These are phyloP conservation scores for Atta texana DNA, from an alignment of 1,140 invertebrate species.

Conservation along the genomic window DNA sequence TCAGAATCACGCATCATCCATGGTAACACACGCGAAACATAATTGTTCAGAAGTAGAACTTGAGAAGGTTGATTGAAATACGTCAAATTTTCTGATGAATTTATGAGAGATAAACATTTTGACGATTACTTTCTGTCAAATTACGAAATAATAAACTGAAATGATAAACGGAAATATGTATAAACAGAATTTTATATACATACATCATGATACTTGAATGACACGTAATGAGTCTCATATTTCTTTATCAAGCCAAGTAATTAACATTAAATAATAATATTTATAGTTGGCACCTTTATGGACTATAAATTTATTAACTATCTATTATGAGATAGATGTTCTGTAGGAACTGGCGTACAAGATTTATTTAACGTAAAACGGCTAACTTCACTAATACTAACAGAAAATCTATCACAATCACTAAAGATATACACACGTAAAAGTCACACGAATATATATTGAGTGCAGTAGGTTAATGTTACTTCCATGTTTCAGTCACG, in stretches of 20 bases:
- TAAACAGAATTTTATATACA: no score
- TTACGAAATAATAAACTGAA: not conserved
- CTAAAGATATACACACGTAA: constrained; percentile 1
- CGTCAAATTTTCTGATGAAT: not conserved
- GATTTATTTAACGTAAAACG: constrained; percentile 27
- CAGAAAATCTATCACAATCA: constrained; percentile 39
- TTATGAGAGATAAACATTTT: not conserved
- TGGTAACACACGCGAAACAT: constrained; percentile 44
- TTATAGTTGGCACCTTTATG: not conserved
- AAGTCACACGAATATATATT: constrained; percentile 44
- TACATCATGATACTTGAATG: not conserved
- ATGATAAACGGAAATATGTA: not conserved
- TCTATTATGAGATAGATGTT: not conserved
- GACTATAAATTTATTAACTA: constrained; percentile 17
- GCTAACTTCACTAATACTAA: not conserved
- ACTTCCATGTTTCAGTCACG: constrained; percentile 44
- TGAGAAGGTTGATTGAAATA: not conserved
- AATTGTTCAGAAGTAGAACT: not conserved
- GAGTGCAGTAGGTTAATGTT: constrained; percentile 55
- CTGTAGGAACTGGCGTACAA: not conserved
- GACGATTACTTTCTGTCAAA: not conserved
- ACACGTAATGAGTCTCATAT: not conserved
- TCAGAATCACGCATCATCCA: constrained; percentile 39
- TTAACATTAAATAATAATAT: not conserved
- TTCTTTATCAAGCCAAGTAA: not conserved